Conservation (phyloP, 1,140 invertebrate species). For the Drosophila baimaii region DNA sequence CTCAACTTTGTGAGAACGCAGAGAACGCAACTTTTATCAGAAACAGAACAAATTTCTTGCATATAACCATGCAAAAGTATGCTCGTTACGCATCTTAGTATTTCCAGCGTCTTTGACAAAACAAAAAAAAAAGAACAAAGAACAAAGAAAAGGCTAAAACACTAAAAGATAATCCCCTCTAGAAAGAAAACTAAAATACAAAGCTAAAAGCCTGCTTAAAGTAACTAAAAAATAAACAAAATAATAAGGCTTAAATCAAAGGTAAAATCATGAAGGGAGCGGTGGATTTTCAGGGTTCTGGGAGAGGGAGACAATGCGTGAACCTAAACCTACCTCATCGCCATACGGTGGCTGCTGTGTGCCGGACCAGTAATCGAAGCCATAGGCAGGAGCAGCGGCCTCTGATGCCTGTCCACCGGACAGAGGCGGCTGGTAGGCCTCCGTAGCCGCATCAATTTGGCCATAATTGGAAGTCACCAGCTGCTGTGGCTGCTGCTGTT, state of each 20-base stretch:
- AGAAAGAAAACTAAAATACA: background rate
- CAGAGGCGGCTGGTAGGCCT: slow-evolving; percentile 28
- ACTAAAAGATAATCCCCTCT: background rate
- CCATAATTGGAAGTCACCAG: slow-evolving; percentile 17
- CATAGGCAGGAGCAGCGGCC: slow-evolving; percentile 13
- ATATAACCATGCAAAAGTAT: too few relatives aligned
- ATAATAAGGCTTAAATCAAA: slow-evolving; percentile 7
- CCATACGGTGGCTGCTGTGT: slow-evolving; percentile 67
- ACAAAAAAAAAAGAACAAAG: too few relatives aligned
- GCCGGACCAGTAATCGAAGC: slow-evolving; percentile 65
- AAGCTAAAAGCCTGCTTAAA: background rate
- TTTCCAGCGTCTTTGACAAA: too few relatives aligned
- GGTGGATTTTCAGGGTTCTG: slow-evolving; percentile 2
- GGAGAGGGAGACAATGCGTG: too few relatives aligned
- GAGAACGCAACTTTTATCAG: too few relatives aligned
- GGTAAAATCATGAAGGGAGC: slow-evolving; percentile 12
- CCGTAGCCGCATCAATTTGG: slow-evolving; percentile 20
- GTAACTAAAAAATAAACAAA: background rate
- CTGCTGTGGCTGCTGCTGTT: slow-evolving; percentile 25
- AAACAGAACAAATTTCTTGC: too few relatives aligned
- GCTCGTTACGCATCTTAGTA: too few relatives aligned
- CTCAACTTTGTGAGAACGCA: too few relatives aligned
- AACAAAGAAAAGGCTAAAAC: background rate
- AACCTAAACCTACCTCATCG: slow-evolving; percentile 60
- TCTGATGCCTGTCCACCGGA: slow-evolving; percentile 16